Evolutionary conservation across 23 tunicate genomes (phyloP), one percentile per base, ranked within the genome.

Genomic region (Trididemnum clinides): DNA sequence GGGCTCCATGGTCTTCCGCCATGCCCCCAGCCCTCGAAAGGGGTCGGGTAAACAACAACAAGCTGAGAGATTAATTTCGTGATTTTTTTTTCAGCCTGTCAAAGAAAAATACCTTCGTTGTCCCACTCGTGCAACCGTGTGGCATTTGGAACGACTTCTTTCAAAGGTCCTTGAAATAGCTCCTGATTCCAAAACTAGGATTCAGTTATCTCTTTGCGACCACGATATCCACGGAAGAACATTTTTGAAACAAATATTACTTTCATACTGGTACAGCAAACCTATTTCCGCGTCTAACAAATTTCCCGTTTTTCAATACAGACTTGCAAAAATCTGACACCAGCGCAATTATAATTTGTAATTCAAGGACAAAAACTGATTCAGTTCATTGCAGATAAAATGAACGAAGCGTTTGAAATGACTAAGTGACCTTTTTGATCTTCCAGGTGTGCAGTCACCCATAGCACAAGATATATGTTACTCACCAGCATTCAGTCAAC

Each of bases 121-220:
- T 71, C 78, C 97, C 18, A 64, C 91, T 31, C 76, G 97, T 27
- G 97, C 91, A 19, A 87, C 91, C 0, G 73, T 83, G 33, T 64
- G 72, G 82, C 91, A 87, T 83, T 1, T 92, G 10, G 33, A 87
- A 51, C 80, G 80, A 36, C 80, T 73, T 22, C 57, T 73, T 7
- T 22, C 37, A 10, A 73, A 73, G 25, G 57, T 73, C 7, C 57
- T 73, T n/a, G 28, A 37, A 19, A 23, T 73, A 6, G 18, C 54
- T 15, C 2, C 80, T 2, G 22, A 12, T 20, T 73, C 80, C 27
- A 73, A 73, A 2, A 19, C 29, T 1, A 37, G n/a, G 31, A 10
- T 73, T 12, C 80, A 73, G 28, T 57, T 73, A 12, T 73, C 80
- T 2, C 28, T 37, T 38, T 39, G 57, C 57, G 57, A 30, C 29